Evolutionary conservation across 2,888 invertebrate genomes (phyloP).

Genomic region (Acheta domesticus): DNA sequence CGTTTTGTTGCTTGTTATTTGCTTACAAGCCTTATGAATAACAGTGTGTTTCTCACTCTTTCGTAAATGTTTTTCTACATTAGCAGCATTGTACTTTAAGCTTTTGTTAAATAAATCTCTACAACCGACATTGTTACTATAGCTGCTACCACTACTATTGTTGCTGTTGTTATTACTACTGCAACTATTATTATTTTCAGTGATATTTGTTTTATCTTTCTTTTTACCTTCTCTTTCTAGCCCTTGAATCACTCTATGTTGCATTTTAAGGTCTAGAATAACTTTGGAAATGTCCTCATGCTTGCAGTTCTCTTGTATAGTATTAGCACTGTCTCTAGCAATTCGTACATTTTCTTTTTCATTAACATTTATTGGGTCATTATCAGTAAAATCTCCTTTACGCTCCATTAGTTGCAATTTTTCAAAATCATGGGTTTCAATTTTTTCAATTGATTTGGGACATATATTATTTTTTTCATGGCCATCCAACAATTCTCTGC

Average conservation of each 20-base stretch:
- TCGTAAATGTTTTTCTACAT: constrained; percentile 19
- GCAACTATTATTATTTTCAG: no score
- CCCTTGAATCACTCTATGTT: no score
- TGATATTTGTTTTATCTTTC: no score
- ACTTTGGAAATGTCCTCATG: no score
- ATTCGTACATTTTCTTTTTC: no score
- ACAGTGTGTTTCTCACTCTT: constrained; percentile 33
- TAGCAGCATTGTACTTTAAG: constrained; percentile 28
- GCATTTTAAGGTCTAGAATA: no score
- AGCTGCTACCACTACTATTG: no score
- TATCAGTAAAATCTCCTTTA: neutral
- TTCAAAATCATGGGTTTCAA: constrained; percentile 19
- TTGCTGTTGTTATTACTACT: no score
- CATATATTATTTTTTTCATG: constrained; percentile 24
- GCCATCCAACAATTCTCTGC: neutral
- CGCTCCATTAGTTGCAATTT: neutral
- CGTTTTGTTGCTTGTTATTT: neutral
- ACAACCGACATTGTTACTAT: no score
- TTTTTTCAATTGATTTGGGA: neutral
- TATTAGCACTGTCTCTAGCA: no score
- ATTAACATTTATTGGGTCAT: neutral
- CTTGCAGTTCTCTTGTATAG: no score
- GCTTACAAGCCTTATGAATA: constrained; percentile 31
- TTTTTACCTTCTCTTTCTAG: no score
- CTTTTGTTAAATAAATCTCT: neutral